phyloP scores from a whole-genome alignment of 2,113 vertebrate genomes.

The Synodontis membranacea region DNA sequence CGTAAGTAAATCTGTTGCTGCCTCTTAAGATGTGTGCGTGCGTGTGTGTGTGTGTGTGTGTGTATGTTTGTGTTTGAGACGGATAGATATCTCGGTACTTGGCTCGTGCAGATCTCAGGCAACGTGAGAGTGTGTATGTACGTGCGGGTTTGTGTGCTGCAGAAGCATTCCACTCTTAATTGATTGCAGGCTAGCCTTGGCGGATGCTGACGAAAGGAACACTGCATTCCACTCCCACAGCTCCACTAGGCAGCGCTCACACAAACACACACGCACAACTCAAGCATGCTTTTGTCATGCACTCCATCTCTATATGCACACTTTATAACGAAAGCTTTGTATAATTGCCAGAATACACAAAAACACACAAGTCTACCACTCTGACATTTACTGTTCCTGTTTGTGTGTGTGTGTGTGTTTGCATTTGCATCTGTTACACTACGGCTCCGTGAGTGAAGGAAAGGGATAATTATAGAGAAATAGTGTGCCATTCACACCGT shows the following conservation, averaged over 20 bases:
- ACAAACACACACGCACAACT: conserved; percentile 27
- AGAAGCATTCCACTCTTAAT: conserved; percentile 51
- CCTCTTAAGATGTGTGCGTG: conserved; percentile 12
- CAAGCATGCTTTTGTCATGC: neutral
- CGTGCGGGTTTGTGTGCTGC: conserved; percentile 37
- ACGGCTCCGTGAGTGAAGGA: conserved; percentile 9
- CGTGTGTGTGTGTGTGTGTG: conserved; percentile 30
- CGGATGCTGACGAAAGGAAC: conserved; percentile 50
- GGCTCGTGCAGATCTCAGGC: neutral
- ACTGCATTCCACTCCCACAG: conserved; percentile 43
- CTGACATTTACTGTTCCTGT: neutral
- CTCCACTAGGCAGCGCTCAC: conserved; percentile 8
- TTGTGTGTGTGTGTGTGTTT: neutral
- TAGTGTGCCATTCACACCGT: conserved; percentile 45
- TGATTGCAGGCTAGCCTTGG: conserved; percentile 54
- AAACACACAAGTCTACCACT: neutral
- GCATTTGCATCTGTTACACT: neutral
- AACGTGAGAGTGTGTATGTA: conserved; percentile 37
- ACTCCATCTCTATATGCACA: neutral
- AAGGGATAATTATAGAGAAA: conserved; percentile 34
- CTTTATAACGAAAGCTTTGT: neutral
- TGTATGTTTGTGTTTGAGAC: conserved; percentile 20
- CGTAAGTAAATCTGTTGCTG: conserved; percentile 28
- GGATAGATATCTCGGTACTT: conserved; percentile 20
- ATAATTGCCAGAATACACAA: neutral